Conservation (phyloP, 2,888 invertebrate genomes). For the Amphipoea lucens region DNA sequence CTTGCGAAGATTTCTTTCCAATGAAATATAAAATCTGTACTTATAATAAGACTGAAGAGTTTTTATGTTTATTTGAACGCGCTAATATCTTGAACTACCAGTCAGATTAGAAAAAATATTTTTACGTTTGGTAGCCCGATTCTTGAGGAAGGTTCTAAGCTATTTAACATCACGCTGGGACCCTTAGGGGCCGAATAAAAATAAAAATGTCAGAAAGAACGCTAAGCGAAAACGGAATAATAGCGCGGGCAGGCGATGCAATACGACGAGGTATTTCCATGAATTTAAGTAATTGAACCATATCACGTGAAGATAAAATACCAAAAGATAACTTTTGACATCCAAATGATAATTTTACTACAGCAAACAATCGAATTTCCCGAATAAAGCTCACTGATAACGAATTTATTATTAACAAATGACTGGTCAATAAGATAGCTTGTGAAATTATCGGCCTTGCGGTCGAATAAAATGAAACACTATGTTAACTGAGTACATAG, state of each 20-base stretch:
- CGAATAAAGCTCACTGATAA: slow-evolving; percentile 40
- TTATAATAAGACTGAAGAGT: background rate
- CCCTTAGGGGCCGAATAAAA: background rate
- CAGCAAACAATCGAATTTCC: slow-evolving; percentile 1
- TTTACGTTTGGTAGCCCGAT: background rate
- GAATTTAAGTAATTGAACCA: background rate
- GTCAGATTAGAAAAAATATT: background rate
- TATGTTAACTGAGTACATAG: slow-evolving; percentile 41
- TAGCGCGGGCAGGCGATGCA: too few species aligned
- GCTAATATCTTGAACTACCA: background rate
- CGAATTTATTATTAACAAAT: slow-evolving; percentile 46
- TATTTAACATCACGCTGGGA: background rate
- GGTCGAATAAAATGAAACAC: slow-evolving; percentile 51
- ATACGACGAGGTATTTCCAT: background rate
- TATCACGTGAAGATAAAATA: background rate
- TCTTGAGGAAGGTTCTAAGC: background rate
- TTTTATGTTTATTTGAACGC: background rate
- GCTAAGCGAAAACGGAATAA: too few species aligned
- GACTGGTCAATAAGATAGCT: slow-evolving; percentile 53
- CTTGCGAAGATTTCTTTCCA: slow-evolving; percentile 5
- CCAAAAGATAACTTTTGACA: background rate
- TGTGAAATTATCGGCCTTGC: slow-evolving; percentile 42
- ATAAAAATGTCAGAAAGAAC: too few species aligned
- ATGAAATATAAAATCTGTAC: background rate
- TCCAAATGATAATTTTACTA: slow-evolving; percentile 8